A percentile compares a stretch with the other conserved stretches of the same genome.
phyloP scores from a whole-genome alignment of 2,797 vertebrate species.

The Malacoctenus gilli region DNA sequence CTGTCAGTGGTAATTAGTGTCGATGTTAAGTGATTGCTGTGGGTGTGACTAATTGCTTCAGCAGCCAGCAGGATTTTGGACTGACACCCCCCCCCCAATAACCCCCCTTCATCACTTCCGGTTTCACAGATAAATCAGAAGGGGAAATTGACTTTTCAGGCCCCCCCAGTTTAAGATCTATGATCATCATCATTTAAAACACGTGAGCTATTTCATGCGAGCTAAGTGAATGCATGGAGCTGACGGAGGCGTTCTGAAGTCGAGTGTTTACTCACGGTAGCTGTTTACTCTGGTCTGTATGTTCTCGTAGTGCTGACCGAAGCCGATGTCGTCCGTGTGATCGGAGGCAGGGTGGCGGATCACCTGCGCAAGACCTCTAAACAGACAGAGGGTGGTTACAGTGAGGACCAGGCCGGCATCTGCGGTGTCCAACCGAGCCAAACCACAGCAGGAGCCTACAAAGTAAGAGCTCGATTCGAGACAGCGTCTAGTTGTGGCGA shows the following conservation, averaged over 20 bases:
- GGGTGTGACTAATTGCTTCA: conserved; percentile 67
- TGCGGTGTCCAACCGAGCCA: too few relatives aligned
- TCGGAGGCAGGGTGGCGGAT: conserved; percentile 92
- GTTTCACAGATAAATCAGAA: conserved; percentile 19
- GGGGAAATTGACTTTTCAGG: background rate
- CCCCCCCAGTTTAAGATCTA: background rate
- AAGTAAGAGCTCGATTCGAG: too few relatives aligned
- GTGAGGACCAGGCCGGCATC: too few relatives aligned
- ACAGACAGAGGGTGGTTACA: conserved; percentile 36
- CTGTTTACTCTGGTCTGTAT: conserved; percentile 89
- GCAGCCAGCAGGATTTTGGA: conserved; percentile 59
- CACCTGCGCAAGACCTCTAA: conserved; percentile 93
- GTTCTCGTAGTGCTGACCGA: conserved; percentile 93
- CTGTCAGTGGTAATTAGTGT: conserved; percentile 68
- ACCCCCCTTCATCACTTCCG: conserved; percentile 5
- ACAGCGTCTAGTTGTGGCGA: too few relatives aligned
- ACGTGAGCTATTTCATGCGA: background rate
- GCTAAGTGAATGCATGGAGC: too few relatives aligned
- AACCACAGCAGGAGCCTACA: too few relatives aligned
- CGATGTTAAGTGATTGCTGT: conserved; percentile 68
- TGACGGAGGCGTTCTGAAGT: too few relatives aligned
- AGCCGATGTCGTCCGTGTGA: conserved; percentile 86
- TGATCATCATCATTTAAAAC: background rate
- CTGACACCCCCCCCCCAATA: conserved; percentile 3
- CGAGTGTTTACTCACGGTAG: conserved; percentile 90